phyloP scores from a whole-genome alignment of 2,113 vertebrate species.

The Chascanopsetta lugubris region DNA sequence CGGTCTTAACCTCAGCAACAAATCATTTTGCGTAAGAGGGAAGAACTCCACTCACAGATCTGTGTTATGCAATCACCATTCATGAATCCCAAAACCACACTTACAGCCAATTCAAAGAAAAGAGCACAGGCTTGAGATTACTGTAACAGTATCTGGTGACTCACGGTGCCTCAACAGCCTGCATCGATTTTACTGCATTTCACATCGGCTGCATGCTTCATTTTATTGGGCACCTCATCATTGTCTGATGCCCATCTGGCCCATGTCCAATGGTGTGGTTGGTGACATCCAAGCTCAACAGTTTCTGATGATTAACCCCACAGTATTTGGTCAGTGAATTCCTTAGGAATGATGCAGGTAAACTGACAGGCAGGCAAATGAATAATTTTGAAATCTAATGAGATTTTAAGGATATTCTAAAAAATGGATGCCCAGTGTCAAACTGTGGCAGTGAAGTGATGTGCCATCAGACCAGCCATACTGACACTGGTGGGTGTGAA shows the following conservation, averaged over 20 bases:
- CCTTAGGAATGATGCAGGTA: constrained; percentile 14
- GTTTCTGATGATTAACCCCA: constrained; percentile 30
- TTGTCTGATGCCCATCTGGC: constrained; percentile 55
- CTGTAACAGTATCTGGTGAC: constrained; percentile 49
- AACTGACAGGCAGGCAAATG: constrained; percentile 8
- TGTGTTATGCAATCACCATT: constrained; percentile 36
- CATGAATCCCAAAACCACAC: constrained; percentile 41
- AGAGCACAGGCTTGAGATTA: constrained; percentile 25
- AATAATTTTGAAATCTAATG: constrained; percentile 10
- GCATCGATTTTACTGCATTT: constrained; percentile 69
- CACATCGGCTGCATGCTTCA: constrained; percentile 58
- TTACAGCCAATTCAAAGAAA: constrained; percentile 45
- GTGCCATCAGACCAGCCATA: too few species aligned
- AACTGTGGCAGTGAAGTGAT: too few species aligned
- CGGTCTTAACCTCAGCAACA: neutral
- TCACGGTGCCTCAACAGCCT: constrained; percentile 45
- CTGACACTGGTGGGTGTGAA: too few species aligned
- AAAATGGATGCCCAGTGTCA: too few species aligned
- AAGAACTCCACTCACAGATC: constrained; percentile 23
- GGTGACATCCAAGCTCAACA: constrained; percentile 50
- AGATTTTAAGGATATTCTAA: too few species aligned
- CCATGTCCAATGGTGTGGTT: constrained; percentile 45
- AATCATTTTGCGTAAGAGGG: constrained; percentile 26
- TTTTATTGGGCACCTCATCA: constrained; percentile 64
- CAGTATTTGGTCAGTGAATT: constrained; percentile 29